Evolutionary conservation across 1,140 invertebrate genomes (phyloP), one percentile per base, ranked within the genome.

Genomic region (Zaprionus ornatus): DNA sequence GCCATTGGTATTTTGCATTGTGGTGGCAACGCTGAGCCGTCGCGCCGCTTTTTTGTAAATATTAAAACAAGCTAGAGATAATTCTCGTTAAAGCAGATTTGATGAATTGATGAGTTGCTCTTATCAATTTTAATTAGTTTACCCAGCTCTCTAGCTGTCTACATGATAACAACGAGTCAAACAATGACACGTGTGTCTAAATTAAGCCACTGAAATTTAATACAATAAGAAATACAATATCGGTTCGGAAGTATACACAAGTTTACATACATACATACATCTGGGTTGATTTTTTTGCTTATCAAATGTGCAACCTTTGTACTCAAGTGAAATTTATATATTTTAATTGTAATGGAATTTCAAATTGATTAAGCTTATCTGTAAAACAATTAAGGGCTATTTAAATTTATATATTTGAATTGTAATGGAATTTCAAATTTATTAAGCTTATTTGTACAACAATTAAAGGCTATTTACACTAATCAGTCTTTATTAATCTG

Each of bases 401-500:
- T 60, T 56, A 64, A 25, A 12, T n/a, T n/a, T n/a, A n/a, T n/a
- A n/a, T n/a, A n/a, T n/a, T n/a, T n/a, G n/a, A 45, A 45, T 35
- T 37, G 13, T 25, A 64, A 25, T 37, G 21, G 13, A 15, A 60
- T 60, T 25, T 4, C 0, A 40, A 40, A 45, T 17, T n/a, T 4
- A 40, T 40, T n/a, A n/a, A 6, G 37, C 15, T n/a, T 40, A 40
- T 17, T 13, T 37, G 42, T 19, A 48, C 1, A 42, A 23, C 23
- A 23, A 13, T 45, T 21, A 35, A 59, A 5, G 23, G 35, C 45
- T 48, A n/a, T 61, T 61, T 57, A 65, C 19, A 9, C 50, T 69
- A 71, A 15, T 77, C 78, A 88, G 85, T 79, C 81, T 80, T 82
- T 83, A 66, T 85, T 74, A 15, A 84, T 67, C 55, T 92, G 84